Evolutionary conservation across 2,113 vertebrate genomes (phyloP).

Genomic region (Pantherophis guttatus): DNA sequence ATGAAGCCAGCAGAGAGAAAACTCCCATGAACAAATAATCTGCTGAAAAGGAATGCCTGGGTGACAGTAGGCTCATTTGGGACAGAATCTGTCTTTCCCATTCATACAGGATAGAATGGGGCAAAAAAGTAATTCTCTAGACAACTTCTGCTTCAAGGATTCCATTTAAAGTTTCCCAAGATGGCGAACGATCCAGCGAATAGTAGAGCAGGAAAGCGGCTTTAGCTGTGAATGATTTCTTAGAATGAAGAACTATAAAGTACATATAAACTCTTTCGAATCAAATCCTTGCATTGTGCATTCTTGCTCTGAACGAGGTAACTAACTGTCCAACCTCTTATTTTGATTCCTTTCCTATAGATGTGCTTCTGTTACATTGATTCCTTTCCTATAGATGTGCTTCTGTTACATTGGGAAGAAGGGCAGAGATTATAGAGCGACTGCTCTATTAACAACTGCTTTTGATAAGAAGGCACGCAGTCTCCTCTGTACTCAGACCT

Average conservation of each 20-base stretch:
- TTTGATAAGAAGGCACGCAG: not conserved
- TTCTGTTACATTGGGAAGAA: not conserved
- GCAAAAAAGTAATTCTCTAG: conserved; percentile 39
- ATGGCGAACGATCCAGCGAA: not conserved
- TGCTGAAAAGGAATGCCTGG: conserved; percentile 58
- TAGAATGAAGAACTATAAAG: not conserved
- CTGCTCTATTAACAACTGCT: not conserved
- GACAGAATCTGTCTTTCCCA: conserved; percentile 27
- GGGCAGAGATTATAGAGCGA: not conserved
- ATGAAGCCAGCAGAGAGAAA: conserved; percentile 51
- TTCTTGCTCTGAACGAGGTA: not conserved
- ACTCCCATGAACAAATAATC: conserved; percentile 25
- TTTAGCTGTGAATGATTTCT: not conserved
- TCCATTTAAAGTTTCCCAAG: conserved; percentile 1
- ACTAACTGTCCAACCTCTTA: not conserved
- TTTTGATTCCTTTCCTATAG: not conserved
- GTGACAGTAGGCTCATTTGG: conserved; percentile 20
- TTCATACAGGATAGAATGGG: conserved; percentile 16
- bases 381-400: not conserved
- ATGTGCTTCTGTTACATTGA: not conserved
- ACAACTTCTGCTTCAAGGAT: conserved; percentile 38
- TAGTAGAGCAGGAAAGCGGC: not conserved
- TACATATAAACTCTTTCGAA: not conserved
- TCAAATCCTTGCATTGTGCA: not conserved
- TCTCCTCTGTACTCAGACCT: not conserved